Conservation (phyloP, 2,113 vertebrate species). For the Prolemur simus region DNA sequence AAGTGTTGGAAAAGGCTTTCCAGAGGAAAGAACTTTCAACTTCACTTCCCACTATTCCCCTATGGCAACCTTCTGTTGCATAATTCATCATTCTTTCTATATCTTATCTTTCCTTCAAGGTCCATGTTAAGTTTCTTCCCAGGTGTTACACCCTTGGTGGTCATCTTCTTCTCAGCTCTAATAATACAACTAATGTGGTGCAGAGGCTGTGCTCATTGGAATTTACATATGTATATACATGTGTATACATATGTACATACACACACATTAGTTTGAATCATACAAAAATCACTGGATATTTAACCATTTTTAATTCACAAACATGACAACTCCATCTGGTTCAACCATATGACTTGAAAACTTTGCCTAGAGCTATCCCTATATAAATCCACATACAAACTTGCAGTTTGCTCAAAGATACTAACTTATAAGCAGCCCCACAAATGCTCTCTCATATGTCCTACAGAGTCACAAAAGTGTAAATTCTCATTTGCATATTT, state of each 20-base stretch:
- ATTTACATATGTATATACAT: not conserved
- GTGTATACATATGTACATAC: not conserved
- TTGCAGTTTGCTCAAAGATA: constrained; percentile 30
- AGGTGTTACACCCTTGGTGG: not conserved
- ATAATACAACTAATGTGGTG: not conserved
- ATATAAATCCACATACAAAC: not conserved
- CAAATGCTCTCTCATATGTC: constrained; percentile 1
- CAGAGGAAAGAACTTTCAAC: not conserved
- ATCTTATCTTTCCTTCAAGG: not conserved
- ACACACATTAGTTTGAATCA: not conserved
- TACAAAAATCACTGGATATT: not conserved
- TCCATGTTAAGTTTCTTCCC: not conserved
- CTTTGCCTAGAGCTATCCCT: constrained; percentile 30
- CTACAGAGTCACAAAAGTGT: not conserved
- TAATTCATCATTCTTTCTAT: not conserved
- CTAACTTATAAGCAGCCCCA: not conserved
- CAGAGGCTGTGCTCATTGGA: not conserved
- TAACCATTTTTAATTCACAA: constrained; percentile 46
- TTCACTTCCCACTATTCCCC: not conserved
- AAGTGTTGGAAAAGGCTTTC: not conserved
- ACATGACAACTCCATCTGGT: constrained; percentile 32
- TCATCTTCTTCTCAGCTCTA: not conserved
- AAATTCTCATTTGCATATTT: constrained; percentile 49
- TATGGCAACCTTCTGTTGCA: not conserved
- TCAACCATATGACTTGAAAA: constrained; percentile 38